Conservation (phyloP, 2,113 vertebrate genomes). For the Cheilinus undulatus region DNA sequence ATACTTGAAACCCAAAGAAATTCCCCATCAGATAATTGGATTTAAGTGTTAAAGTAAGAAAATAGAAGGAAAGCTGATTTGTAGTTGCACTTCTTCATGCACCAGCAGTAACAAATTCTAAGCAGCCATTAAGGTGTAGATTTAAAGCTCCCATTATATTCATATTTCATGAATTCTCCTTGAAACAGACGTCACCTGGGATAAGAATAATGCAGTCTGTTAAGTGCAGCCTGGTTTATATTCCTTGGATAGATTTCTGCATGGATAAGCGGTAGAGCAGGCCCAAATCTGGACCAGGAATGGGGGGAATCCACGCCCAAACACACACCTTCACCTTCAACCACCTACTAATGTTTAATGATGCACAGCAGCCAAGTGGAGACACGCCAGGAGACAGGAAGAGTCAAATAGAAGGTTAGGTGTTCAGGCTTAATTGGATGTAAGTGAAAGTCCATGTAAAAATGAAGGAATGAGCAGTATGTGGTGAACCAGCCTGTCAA, state of each 20-base stretch:
- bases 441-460: constrained; percentile 36
- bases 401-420: constrained; percentile 22
- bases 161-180: constrained; percentile 41
- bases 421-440: constrained; percentile 39
- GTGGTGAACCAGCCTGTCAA: not conserved
- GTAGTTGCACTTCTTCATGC: not conserved
- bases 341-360: constrained; percentile 39
- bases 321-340: constrained; percentile 36
- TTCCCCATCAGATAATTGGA: constrained; percentile 5
- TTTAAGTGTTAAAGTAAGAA: constrained; percentile 10
- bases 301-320: constrained; percentile 4
- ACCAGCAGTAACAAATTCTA: constrained; percentile 24
- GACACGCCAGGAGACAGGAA: constrained; percentile 30
- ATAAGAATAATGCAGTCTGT: constrained; percentile 45
- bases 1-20: constrained; percentile 2
- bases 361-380: constrained; percentile 23
- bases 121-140: constrained; percentile 29
- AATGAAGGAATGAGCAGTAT: not conserved
- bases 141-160: constrained; percentile 45
- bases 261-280: constrained; percentile 42
- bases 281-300: constrained; percentile 5
- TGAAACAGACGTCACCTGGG: constrained; percentile 31
- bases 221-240: constrained; percentile 39
- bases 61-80: constrained; percentile 30
- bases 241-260: constrained; percentile 50